phyloP scores from a whole-genome alignment of 2,113 vertebrate genomes.

The Crotalus tigris region DNA sequence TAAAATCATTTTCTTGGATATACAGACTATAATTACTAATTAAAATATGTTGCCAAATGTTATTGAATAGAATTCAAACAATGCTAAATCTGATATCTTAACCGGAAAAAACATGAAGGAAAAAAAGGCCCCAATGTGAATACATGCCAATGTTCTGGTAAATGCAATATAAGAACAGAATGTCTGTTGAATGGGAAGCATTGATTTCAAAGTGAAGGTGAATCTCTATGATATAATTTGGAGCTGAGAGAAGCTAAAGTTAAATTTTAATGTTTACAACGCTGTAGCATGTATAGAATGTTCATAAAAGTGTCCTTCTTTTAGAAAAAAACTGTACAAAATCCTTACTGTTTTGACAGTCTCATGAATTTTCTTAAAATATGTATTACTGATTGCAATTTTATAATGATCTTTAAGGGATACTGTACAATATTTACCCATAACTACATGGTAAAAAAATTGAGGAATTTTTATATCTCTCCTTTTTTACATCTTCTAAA shows the following conservation, averaged over 20 bases:
- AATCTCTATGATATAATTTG: background rate
- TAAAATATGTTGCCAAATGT: background rate
- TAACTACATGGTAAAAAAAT: conserved; percentile 16
- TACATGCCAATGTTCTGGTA: background rate
- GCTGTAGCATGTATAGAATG: conserved; percentile 21
- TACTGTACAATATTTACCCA: conserved; percentile 44
- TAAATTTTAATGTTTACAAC: conserved; percentile 21
- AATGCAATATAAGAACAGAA: background rate
- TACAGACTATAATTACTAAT: background rate
- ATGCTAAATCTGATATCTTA: accelerated
- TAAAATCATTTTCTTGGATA: conserved; percentile 8
- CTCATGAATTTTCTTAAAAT: conserved; percentile 40
- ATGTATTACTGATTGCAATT: conserved; percentile 39
- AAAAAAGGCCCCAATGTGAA: background rate
- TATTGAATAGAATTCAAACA: background rate
- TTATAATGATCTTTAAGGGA: conserved; percentile 39
- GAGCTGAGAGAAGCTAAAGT: background rate
- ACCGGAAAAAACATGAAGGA: background rate
- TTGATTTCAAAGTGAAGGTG: background rate
- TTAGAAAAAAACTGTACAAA: conserved; percentile 6
- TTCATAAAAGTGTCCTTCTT: background rate
- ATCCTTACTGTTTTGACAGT: conserved; percentile 33
- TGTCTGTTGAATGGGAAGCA: background rate
- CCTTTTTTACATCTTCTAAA: conserved; percentile 47
- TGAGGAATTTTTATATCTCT: conserved; percentile 47